Evolutionary conservation across 2,113 vertebrate species (phyloP).

Genomic region (Rallus limicola): DNA sequence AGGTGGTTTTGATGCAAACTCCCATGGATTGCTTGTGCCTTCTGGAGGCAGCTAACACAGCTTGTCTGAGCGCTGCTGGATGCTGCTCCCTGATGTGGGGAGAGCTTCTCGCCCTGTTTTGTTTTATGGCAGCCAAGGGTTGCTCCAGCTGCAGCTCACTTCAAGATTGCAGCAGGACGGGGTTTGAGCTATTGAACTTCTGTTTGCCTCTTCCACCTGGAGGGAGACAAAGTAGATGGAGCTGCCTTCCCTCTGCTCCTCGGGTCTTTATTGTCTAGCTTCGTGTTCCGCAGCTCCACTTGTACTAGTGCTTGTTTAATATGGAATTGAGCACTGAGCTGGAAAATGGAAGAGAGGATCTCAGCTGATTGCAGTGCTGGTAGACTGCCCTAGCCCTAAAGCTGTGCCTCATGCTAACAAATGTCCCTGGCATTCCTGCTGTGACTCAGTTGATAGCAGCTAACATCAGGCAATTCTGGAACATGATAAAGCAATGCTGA

Average conservation of each 20-base stretch:
- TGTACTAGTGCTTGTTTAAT: slow-evolving; percentile 54
- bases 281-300: slow-evolving; percentile 29
- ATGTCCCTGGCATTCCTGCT: slow-evolving; percentile 40
- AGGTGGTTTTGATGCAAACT: not conserved
- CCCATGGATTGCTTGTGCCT: not conserved
- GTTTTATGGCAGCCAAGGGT: not conserved
- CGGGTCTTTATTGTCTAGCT: slow-evolving; percentile 38
- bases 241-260: slow-evolving; percentile 15
- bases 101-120: not conserved
- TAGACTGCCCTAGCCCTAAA: slow-evolving; percentile 61
- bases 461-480: slow-evolving; percentile 44
- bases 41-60: not conserved
- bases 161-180: not conserved
- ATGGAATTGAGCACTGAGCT: slow-evolving; percentile 61
- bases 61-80: not conserved
- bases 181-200: slow-evolving; percentile 26
- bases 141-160: slow-evolving; percentile 7
- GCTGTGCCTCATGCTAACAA: slow-evolving; percentile 54
- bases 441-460: not conserved
- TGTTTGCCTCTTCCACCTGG: slow-evolving; percentile 3
- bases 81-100: not conserved
- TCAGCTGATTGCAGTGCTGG: slow-evolving; percentile 50
- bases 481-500: not conserved
- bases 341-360: slow-evolving; percentile 61
- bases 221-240: slow-evolving; percentile 22